These are phyloP conservation scores for Eupithecia subfuscata DNA, from an alignment of 2,888 invertebrate species.

Conservation along the genomic window DNA sequence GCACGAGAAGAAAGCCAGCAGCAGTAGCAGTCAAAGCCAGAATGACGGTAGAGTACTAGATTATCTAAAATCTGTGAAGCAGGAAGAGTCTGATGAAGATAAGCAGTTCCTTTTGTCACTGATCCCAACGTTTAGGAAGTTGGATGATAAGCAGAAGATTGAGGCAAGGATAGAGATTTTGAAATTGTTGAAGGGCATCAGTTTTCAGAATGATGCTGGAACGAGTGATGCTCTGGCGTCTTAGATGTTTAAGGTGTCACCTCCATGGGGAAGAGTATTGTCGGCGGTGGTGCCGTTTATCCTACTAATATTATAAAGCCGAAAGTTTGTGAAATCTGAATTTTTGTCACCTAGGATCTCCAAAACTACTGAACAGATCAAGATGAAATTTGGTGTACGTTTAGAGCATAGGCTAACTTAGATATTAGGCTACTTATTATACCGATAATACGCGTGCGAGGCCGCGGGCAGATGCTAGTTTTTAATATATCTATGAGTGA, in stretches of 20 bases:
- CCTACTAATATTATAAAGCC: no score
- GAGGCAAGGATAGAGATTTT: constrained; percentile 66
- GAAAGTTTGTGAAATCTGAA: no score
- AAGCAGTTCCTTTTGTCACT: constrained; percentile 65
- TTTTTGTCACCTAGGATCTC: no score
- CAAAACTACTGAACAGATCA: no score
- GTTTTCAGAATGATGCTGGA: constrained; percentile 48
- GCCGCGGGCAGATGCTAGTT: no score
- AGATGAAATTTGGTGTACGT: no score
- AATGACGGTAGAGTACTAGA: constrained; percentile 56
- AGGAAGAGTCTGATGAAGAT: constrained; percentile 57
- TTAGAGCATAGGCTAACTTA: no score
- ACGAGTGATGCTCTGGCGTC: constrained; percentile 13
- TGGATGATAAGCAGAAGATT: constrained; percentile 60
- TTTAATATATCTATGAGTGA: neutral
- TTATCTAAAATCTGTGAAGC: constrained; percentile 44
- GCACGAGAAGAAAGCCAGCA: constrained; percentile 7
- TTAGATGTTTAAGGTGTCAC: neutral
- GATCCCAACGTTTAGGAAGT: constrained; percentile 61
- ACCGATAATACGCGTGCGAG: no score
- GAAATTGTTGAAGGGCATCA: constrained; percentile 58
- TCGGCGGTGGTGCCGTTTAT: neutral
- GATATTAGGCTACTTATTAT: no score
- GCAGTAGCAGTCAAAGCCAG: constrained; percentile 33
- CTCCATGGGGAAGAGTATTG: neutral